phyloP scores from a whole-genome alignment of 2,888 invertebrate species.

The Xanthia icteritia region DNA sequence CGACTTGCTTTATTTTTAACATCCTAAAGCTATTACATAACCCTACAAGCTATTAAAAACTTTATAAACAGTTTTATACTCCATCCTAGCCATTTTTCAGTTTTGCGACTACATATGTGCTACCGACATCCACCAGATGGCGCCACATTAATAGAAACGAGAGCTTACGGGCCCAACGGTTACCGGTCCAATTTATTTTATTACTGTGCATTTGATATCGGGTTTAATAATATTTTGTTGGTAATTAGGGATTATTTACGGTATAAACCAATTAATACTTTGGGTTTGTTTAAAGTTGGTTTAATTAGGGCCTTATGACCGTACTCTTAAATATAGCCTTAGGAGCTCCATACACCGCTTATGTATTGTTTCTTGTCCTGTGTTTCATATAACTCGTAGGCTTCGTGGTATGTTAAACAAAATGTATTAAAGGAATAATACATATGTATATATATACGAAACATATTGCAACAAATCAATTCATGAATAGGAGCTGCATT shows the following conservation, averaged over 20 bases:
- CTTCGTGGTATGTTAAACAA: not conserved
- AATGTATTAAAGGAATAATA: not conserved
- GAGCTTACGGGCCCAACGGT: not conserved
- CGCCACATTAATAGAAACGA: slow-evolving; percentile 12
- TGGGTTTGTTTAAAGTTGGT: not conserved
- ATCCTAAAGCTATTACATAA: no score
- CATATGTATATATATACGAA: no score
- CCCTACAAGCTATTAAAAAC: not conserved
- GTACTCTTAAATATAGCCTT: not conserved
- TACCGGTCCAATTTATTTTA: slow-evolving; percentile 37
- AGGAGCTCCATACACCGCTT: not conserved
- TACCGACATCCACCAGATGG: slow-evolving; percentile 21
- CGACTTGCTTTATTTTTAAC: no score
- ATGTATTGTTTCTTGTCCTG: not conserved
- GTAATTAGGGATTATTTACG: slow-evolving; percentile 1
- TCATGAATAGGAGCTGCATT: not conserved
- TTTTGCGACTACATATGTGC: not conserved
- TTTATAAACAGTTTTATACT: not conserved
- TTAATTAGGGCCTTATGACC: not conserved
- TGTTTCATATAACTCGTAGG: not conserved
- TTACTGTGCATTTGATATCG: slow-evolving; percentile 27
- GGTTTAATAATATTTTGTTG: slow-evolving; percentile 4
- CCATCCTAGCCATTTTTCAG: slow-evolving; percentile 17
- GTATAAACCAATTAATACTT: slow-evolving; percentile 5
- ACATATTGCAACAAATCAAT: not conserved